Evolutionary conservation across 2,888 invertebrate species (phyloP).

Genomic region (Caenorhabditis sp.): DNA sequence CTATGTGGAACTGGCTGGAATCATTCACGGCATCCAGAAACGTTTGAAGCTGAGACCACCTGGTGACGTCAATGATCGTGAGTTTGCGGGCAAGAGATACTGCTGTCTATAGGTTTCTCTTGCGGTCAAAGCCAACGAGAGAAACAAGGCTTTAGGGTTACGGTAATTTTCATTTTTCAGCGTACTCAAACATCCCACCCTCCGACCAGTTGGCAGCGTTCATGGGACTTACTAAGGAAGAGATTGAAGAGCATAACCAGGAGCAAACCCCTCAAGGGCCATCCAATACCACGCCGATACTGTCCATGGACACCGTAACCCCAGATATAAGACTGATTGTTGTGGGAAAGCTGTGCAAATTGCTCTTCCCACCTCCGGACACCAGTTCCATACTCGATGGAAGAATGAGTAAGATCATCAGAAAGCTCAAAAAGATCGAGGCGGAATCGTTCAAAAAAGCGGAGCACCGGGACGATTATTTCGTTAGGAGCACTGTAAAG

Average conservation of each 20-base stretch:
- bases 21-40: slow-evolving; percentile 4
- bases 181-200: slow-evolving; percentile 21
- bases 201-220: slow-evolving; percentile 24
- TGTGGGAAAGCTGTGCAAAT: neutral
- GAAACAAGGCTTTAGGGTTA: neutral
- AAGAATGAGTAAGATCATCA: slow-evolving; percentile 15
- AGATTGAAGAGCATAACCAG: slow-evolving; percentile 17
- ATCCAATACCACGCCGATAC: neutral
- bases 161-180: slow-evolving; percentile 8
- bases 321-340: neutral
- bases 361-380: slow-evolving; percentile 40
- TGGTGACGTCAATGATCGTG: slow-evolving; percentile 6
- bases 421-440: slow-evolving; percentile 13
- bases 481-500: too few species aligned
- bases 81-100: too few species aligned
- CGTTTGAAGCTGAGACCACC: neutral
- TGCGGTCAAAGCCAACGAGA: neutral
- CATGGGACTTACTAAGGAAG: slow-evolving; percentile 17
- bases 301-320: neutral
- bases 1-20: slow-evolving; percentile 1
- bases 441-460: neutral
- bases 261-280: slow-evolving; percentile 6
- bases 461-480: slow-evolving; percentile 24
- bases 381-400: slow-evolving; percentile 17
- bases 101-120: too few species aligned